Base-by-base conservation (phyloP, 2,797 vertebrate genomes). In the Chanos chanos region DNA sequence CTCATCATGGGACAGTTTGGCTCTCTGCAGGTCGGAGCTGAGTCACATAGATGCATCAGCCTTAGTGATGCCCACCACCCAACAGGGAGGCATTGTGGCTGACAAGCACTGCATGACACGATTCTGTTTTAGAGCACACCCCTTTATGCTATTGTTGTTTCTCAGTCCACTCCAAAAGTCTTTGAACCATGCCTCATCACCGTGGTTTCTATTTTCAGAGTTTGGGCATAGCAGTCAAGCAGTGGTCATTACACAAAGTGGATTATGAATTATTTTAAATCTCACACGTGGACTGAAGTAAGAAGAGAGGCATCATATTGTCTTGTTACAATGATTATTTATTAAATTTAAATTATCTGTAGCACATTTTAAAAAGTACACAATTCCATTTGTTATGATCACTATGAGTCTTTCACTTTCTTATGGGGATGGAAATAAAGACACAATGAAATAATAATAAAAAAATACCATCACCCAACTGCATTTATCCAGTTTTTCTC, bases 311-410 rank as follows among this genome's bases (percentile, higher is more conserved):
- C n/a, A n/a, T 60, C 36, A 64, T 9, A 9, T 39, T 78, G 77
- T 87, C 80, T 87, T 90, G 83, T 89, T 90, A 88, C 85, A 90
- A 88, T 87, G 83, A 81, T 89, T 90, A 90, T 91, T 92, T 92
- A 92, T 90, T 92, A 91, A 92, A 91, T 88, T 87, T 88, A 89
- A 89, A 89, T 87, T 87, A 88, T 91, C 85, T 90, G 86, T 88
- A 89, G 88, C 84, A 89, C 87, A 89, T 86, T 87, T 88, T 85
- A 89, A 90, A 90, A 91, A 90, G 86, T 82, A 87, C 86, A 86
- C 84, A 90, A 85, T 86, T 87, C 81, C 79, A 78, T 87, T 81
- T 86, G 82, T 82, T 79, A 84, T 86, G 78, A 87, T 82, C 73
- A 86, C 78, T 81, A 86, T 81, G 77, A 78, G 75, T 69, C 81